Conservation (phyloP, 2,797 vertebrate species). For the Buphagus erythrorhynchus region DNA sequence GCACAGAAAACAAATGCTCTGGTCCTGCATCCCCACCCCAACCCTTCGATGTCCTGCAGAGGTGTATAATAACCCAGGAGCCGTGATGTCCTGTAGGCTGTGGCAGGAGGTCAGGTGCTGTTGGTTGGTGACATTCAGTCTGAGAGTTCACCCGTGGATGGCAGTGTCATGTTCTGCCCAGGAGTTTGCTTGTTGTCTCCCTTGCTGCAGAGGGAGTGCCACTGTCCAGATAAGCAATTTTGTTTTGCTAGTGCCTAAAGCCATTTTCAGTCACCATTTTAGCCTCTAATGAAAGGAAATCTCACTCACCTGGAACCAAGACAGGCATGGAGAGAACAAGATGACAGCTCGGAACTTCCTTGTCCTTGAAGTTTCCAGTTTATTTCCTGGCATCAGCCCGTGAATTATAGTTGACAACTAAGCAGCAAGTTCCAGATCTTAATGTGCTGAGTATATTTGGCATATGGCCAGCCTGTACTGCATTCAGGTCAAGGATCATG, state of each 20-base stretch:
- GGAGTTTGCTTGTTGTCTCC: accelerated
- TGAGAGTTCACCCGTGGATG: accelerated
- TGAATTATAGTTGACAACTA: neutral
- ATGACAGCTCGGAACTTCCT: neutral
- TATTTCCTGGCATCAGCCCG: neutral
- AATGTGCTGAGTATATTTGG: conserved; percentile 2
- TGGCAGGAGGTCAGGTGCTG: neutral
- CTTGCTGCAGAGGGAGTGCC: neutral
- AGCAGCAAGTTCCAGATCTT: conserved; percentile 33
- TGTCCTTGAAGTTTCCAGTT: conserved; percentile 29
- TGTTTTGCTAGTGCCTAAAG: neutral
- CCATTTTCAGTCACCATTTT: neutral
- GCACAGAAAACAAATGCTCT: neutral
- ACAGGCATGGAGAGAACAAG: neutral
- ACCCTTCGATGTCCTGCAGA: neutral
- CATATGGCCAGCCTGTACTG: neutral
- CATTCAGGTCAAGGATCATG: neutral
- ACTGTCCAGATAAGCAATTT: neutral
- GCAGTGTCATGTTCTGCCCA: accelerated
- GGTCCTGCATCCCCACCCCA: neutral
- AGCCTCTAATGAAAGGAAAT: neutral
- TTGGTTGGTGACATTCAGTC: neutral
- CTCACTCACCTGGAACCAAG: neutral
- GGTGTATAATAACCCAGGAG: neutral
- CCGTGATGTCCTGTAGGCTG: accelerated